A percentile compares a stretch with the other conserved stretches of the same genome.
These are phyloP conservation scores for Triplophysa yarkandensis DNA, from an alignment of 2,797 vertebrate genomes.

Conservation along the genomic window DNA sequence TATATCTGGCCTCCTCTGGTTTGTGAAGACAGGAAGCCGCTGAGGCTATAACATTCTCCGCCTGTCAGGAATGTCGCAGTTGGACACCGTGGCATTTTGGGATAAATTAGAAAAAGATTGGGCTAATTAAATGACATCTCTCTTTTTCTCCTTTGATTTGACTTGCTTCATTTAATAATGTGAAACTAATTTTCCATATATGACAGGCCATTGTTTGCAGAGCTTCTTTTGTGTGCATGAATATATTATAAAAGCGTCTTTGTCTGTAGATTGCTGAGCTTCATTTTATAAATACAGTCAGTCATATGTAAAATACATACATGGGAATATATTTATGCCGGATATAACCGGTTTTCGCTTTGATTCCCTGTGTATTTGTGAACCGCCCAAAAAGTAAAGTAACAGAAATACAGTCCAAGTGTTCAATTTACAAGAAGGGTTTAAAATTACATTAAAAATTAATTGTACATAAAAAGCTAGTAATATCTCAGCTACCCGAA, in stretches of 20 bases:
- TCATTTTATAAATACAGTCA: too few relatives aligned
- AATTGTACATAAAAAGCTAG: too few relatives aligned
- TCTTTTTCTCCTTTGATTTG: conserved; percentile 42
- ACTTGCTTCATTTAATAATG: conserved; percentile 30
- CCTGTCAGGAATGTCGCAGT: conserved; percentile 78
- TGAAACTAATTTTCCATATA: conserved; percentile 13
- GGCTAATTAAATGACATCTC: conserved; percentile 80
- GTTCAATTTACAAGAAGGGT: too few relatives aligned
- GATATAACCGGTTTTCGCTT: too few relatives aligned
- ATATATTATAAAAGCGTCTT: conserved; percentile 15
- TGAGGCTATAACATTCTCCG: conserved; percentile 71
- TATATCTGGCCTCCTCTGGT: conserved; percentile 42
- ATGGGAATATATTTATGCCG: too few relatives aligned
- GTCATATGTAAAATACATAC: too few relatives aligned
- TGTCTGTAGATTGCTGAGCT: background rate
- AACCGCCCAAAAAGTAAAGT: too few relatives aligned
- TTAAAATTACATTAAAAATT: too few relatives aligned
- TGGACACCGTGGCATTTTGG: conserved; percentile 76
- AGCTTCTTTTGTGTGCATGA: conserved; percentile 71
- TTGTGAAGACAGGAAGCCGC: conserved; percentile 62
- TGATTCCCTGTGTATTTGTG: too few relatives aligned
- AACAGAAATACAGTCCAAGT: too few relatives aligned
- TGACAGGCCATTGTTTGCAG: conserved; percentile 67
- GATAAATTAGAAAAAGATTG: conserved; percentile 80
- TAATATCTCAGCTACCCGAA: too few relatives aligned